phyloP scores from a whole-genome alignment of 2,113 vertebrate genomes.

The Azemiops feae region DNA sequence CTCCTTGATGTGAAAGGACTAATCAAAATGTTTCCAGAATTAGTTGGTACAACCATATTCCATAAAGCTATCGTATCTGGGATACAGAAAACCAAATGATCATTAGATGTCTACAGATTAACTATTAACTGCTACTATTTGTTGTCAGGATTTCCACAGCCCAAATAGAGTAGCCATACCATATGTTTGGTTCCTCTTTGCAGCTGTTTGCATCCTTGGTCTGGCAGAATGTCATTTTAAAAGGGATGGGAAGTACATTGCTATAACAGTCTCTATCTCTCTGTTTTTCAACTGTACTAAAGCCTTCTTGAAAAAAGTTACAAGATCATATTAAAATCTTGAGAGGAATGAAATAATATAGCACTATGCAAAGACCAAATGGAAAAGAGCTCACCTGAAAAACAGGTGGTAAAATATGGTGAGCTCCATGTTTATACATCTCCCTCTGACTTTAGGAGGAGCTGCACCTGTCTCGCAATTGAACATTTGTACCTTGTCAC shows the following conservation, averaged over 20 bases:
- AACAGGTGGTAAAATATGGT: not conserved
- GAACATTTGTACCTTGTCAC: slow-evolving; percentile 1
- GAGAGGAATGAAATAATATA: not conserved
- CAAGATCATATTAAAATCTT: not conserved
- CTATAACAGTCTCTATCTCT: not conserved
- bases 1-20: not conserved
- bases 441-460: not conserved
- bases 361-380: not conserved
- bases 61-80: not conserved
- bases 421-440: not conserved
- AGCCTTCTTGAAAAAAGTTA: not conserved
- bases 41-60: not conserved
- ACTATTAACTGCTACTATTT: not conserved
- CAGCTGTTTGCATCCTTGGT: not conserved
- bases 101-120: not conserved
- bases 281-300: not conserved
- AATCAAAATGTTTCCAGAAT: not conserved
- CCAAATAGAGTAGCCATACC: not conserved
- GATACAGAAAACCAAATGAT: not conserved
- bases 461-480: too few species aligned
- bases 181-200: not conserved
- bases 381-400: not conserved
- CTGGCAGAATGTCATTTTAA: not conserved
- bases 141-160: not conserved
- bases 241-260: not conserved